A percentile compares a stretch with the other conserved stretches of the same genome.
These are phyloP conservation scores for Hirtodrosophila confusa DNA, from an alignment of 2,888 invertebrate genomes.

Conservation along the genomic window DNA sequence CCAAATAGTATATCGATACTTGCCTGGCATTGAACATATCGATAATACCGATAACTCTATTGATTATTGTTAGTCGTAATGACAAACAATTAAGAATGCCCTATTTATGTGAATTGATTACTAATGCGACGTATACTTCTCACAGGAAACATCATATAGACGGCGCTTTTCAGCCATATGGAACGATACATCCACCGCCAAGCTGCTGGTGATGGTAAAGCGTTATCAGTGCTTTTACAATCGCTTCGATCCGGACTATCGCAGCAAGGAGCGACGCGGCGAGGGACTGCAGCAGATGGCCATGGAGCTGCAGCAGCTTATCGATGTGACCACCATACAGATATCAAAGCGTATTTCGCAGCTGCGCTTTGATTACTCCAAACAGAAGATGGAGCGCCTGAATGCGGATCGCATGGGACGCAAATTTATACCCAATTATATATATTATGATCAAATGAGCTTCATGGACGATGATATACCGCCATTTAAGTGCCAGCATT, in stretches of 20 bases:
- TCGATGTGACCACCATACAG: conserved; percentile 80
- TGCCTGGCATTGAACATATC: too few relatives aligned
- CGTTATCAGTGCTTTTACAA: conserved; percentile 81
- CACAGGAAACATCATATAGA: conserved; percentile 76
- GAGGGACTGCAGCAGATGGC: conserved; percentile 81
- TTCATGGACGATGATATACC: conserved; percentile 81
- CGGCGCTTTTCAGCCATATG: conserved; percentile 81
- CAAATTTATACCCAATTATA: conserved; percentile 74
- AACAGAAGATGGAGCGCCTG: conserved; percentile 78
- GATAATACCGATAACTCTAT: too few relatives aligned
- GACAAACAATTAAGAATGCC: too few relatives aligned
- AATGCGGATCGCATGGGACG: conserved; percentile 74
- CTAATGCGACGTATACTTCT: not conserved
- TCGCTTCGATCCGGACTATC: conserved; percentile 79
- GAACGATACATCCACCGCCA: conserved; percentile 81
- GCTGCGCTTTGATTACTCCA: conserved; percentile 80
- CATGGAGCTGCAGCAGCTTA: conserved; percentile 70
- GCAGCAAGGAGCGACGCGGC: conserved; percentile 80
- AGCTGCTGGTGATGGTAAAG: conserved; percentile 73
- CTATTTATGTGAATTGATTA: not conserved
- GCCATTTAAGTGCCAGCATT: conserved; percentile 80
- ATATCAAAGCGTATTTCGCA: conserved; percentile 81
- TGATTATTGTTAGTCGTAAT: too few relatives aligned
- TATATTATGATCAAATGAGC: conserved; percentile 79
- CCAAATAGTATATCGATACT: too few relatives aligned